phyloP scores from a whole-genome alignment of 1,140 invertebrate genomes.

The Zaprionus vittiger region DNA sequence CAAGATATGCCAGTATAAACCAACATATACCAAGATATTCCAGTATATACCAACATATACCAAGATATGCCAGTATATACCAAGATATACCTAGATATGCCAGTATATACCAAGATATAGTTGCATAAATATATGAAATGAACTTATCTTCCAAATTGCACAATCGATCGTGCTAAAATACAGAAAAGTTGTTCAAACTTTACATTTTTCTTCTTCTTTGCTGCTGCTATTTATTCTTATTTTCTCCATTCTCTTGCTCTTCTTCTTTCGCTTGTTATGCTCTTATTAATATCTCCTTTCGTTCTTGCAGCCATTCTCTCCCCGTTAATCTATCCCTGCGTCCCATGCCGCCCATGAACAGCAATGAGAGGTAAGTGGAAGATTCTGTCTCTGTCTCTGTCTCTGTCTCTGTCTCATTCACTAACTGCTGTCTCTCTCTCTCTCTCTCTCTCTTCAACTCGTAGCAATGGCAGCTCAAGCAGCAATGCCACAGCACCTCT shows the following conservation, averaged over 20 bases:
- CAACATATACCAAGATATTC: no score
- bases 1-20: no score
- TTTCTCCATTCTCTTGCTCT: neutral
- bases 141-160: neutral
- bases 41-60: no score
- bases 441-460: neutral
- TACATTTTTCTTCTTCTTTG: neutral
- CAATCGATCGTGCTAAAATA: neutral
- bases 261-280: neutral
- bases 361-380: slow-evolving; percentile 64
- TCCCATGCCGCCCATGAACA: slow-evolving; percentile 70
- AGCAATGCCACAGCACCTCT: slow-evolving; percentile 45
- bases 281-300: neutral
- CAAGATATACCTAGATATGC: no score
- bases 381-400: neutral
- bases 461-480: slow-evolving; percentile 64
- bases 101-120: neutral
- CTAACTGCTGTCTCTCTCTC: neutral
- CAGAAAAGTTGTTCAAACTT: neutral
- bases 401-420: neutral
- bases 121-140: no score
- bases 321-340: slow-evolving; percentile 79
- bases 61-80: no score
- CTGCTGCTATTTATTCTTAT: neutral
- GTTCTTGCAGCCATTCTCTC: slow-evolving; percentile 58